These are phyloP conservation scores for Drosophila maculinotata DNA, from an alignment of 2,888 invertebrate genomes.

Conservation along the genomic window DNA sequence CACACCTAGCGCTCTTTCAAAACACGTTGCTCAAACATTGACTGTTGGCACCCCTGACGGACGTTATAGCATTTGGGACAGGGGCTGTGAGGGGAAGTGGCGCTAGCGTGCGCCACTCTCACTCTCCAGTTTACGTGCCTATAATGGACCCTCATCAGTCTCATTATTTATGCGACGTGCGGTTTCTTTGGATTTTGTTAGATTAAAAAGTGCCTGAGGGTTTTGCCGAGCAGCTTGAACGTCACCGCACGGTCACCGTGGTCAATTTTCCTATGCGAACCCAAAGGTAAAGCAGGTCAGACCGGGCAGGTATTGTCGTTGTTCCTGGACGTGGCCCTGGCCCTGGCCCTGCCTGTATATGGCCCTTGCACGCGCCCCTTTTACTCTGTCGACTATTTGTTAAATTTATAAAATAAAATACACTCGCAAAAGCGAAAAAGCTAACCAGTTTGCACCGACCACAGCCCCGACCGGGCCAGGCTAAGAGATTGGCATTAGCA, in stretches of 20 bases:
- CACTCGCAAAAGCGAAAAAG: conserved; percentile 30
- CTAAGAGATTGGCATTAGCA: conserved; percentile 81
- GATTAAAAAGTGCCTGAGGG: conserved; percentile 81
- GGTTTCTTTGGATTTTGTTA: conserved; percentile 83
- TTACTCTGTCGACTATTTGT: conserved; percentile 73
- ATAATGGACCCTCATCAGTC: conserved; percentile 83
- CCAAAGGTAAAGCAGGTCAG: conserved; percentile 73
- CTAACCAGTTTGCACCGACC: conserved; percentile 27
- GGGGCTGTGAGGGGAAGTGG: conserved; percentile 2
- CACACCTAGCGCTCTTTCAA: conserved; percentile 76
- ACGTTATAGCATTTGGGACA: conserved; percentile 7
- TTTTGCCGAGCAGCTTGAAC: conserved; percentile 74
- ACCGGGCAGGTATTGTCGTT: conserved; percentile 78
- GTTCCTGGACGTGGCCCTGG: conserved; percentile 29
- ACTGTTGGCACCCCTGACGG: conserved; percentile 64
- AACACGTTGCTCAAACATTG: conserved; percentile 81
- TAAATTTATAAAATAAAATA: conserved; percentile 79
- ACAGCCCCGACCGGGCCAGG: conserved; percentile 26
- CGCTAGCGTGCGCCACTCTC: conserved; percentile 43
- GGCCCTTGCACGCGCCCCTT: conserved; percentile 74
- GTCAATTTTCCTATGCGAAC: conserved; percentile 59
- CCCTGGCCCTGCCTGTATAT: conserved; percentile 64
- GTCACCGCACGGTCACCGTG: conserved; percentile 71
- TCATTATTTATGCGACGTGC: conserved; percentile 82
- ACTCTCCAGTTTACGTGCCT: conserved; percentile 70